Conservation (phyloP, 2,113 vertebrate genomes). For the Podarcis muralis region DNA sequence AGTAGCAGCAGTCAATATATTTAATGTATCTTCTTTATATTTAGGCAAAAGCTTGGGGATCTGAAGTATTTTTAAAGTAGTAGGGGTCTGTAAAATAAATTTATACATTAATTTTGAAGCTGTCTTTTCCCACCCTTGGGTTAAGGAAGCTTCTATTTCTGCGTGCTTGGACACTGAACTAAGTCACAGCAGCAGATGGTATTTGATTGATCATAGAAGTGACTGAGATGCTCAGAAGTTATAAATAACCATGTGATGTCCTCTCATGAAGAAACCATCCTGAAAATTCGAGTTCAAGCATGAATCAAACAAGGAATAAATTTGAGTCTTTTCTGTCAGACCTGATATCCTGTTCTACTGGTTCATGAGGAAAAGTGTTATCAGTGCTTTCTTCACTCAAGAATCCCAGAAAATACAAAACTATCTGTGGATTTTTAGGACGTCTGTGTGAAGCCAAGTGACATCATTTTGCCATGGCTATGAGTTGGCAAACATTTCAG, state of each 20-base stretch:
- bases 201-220: constrained; percentile 43
- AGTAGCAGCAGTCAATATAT: neutral
- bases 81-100: neutral
- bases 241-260: constrained; percentile 63
- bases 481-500: neutral
- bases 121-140: neutral
- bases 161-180: constrained; percentile 10
- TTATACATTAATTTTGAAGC: constrained; percentile 30
- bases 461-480: constrained; percentile 26
- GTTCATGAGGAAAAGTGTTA: constrained; percentile 47
- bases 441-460: neutral
- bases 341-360: constrained; percentile 51
- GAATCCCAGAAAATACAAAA: constrained; percentile 46
- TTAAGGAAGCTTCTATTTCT: constrained; percentile 37
- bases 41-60: constrained; percentile 3
- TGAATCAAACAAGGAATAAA: constrained; percentile 68
- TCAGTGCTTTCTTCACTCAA: constrained; percentile 48
- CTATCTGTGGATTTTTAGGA: constrained; percentile 35
- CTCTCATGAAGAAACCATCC: constrained; percentile 47
- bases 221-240: constrained; percentile 46
- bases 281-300: constrained; percentile 69
- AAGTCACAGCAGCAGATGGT: constrained; percentile 6
- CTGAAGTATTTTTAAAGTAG: neutral
- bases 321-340: constrained; percentile 69
- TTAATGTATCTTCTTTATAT: neutral